Evolutionary conservation across 2,113 vertebrate genomes (phyloP), one percentile per base, ranked within the genome.

Genomic region (Ariopsis seemanni): DNA sequence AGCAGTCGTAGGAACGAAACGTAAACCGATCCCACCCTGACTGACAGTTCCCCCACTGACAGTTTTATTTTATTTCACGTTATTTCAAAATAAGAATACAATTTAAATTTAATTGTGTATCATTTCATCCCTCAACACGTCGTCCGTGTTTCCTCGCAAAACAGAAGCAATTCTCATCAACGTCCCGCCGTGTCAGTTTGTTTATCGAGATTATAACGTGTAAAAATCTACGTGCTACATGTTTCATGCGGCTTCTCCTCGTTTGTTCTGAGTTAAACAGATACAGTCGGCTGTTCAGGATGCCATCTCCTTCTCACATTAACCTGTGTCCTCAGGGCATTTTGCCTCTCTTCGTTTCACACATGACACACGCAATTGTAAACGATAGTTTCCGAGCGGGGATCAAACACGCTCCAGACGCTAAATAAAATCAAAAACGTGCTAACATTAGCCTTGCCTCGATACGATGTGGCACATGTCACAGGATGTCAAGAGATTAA

Each of bases 1-100:
- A 92, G 90, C 92, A 89, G 90, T 69, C 89, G 88, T 89, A 92
- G 86, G 91, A 94, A 94, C 91, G 88, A 94, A 94, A 93, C 91
- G 91, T 92, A 93, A 94, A 91, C 84, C 85, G 90, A 93, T 93
- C 92, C 91, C 92, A 91, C 60, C 69, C 52, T 58, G 75, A 86
- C 88, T 85, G 84, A 93, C 92, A 94, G 94, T 92, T 94, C 42
- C 93, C 92, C 92, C 92, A 91, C 82, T 83, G 89, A 93, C 82
- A 90, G 89, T 85, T 57, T 62, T 92, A 92, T 92, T 18, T 67
- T 3, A 30, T 52, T 57, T 57, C 27, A 15, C 75, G 63, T 63
- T 63, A 50, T 7, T 53, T 53, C 2, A 52, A 25, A 75, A 75
- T 75, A 12, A 25, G 72, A 52, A 74, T 22, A 1, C 25, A 75